Percentiles rank a stretch among this genome's conserved stretches.
These are phyloP conservation scores for Okapia johnstoni DNA, from an alignment of 2,113 vertebrate species.

Conservation along the genomic window DNA sequence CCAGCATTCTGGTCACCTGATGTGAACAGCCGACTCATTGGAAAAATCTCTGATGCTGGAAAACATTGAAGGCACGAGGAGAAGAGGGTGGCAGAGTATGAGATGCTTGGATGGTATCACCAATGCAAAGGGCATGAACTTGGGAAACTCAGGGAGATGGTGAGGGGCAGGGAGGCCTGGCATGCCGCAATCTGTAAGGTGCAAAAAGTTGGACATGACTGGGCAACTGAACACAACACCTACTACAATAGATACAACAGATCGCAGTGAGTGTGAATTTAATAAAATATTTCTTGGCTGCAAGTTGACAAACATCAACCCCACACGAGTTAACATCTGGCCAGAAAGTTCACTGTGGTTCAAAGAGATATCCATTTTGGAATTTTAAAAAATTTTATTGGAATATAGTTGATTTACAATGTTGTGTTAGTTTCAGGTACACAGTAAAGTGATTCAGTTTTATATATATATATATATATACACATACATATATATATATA, in stretches of 20 bases:
- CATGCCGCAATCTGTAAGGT: fast-evolving
- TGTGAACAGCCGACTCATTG: background rate
- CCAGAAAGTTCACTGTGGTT: constrained; percentile 17
- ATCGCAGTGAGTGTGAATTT: background rate
- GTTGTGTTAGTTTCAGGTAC: background rate
- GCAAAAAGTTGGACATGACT: background rate
- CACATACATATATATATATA: background rate
- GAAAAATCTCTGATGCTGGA: background rate
- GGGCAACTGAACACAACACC: background rate
- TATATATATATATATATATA: background rate
- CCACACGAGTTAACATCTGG: background rate
- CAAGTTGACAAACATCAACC: background rate
- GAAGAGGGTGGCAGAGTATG: background rate
- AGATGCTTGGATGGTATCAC: background rate
- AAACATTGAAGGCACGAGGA: background rate
- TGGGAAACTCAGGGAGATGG: background rate
- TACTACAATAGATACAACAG: background rate
- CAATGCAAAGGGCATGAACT: background rate
- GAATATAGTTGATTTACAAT: background rate
- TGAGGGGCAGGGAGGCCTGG: background rate
- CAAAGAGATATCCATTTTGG: background rate
- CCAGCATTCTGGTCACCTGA: background rate
- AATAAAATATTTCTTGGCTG: background rate
- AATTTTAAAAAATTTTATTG: background rate
- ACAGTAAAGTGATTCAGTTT: background rate